phyloP scores from a whole-genome alignment of 2,888 invertebrate genomes.

The Lasioglossum morio region DNA sequence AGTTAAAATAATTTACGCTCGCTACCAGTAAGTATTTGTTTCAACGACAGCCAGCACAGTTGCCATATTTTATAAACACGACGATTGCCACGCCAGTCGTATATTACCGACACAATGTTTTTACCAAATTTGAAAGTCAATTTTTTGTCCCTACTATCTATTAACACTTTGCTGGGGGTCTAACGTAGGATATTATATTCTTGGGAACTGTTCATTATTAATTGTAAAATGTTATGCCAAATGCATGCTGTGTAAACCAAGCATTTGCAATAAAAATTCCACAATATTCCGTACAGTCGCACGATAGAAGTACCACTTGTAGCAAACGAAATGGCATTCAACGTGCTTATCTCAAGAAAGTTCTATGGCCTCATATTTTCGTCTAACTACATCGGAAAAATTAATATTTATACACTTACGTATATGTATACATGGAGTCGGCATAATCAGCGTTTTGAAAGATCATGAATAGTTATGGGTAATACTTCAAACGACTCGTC shows the following conservation, averaged over 20 bases:
- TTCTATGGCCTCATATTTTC: background rate
- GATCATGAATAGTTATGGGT: slow-evolving; percentile 9
- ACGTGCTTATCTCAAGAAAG: background rate
- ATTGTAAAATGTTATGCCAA: too few species aligned
- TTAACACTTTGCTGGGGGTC: background rate
- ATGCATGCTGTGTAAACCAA: too few species aligned
- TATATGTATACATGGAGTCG: background rate
- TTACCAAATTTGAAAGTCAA: background rate
- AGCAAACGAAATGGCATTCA: background rate
- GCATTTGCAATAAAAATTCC: too few species aligned
- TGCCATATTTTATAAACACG: background rate
- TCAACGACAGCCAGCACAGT: background rate
- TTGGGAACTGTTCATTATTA: background rate
- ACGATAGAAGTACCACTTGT: background rate
- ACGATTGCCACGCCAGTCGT: background rate
- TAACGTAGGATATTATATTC: background rate
- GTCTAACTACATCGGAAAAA: background rate
- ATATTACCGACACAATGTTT: background rate
- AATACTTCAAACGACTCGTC: background rate
- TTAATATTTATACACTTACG: background rate
- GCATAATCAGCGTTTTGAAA: background rate
- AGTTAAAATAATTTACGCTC: background rate
- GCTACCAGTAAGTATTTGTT: background rate
- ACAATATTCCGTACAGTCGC: background rate
- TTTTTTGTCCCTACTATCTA: background rate